Conservation (phyloP, 2,113 vertebrate species). For the Siniperca knerii region DNA sequence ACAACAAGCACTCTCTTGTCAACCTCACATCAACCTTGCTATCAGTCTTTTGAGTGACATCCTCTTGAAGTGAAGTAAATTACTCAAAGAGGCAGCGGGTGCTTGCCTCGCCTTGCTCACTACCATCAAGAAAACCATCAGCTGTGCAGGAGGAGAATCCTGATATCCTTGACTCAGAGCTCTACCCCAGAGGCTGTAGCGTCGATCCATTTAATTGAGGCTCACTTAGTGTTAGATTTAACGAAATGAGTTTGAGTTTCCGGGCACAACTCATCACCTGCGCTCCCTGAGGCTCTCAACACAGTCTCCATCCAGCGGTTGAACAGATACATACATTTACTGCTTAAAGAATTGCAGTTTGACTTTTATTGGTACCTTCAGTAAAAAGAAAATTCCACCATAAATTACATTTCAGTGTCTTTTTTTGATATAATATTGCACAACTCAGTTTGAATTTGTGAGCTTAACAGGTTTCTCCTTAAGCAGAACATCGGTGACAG, state of each 20-base stretch:
- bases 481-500: neutral
- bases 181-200: slow-evolving; percentile 42
- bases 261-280: slow-evolving; percentile 42
- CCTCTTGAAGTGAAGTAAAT: slow-evolving; percentile 63
- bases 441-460: neutral
- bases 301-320: neutral
- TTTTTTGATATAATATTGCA: neutral
- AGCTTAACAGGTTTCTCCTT: slow-evolving; percentile 4
- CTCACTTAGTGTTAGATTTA: slow-evolving; percentile 60
- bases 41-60: slow-evolving; percentile 65
- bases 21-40: slow-evolving; percentile 36
- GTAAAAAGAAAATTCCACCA: neutral
- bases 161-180: slow-evolving; percentile 59
- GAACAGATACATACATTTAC: slow-evolving; percentile 33
- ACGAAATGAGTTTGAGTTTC: slow-evolving; percentile 43
- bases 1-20: slow-evolving; percentile 51
- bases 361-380: slow-evolving; percentile 33
- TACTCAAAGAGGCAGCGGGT: slow-evolving; percentile 56
- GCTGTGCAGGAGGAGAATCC: slow-evolving; percentile 54
- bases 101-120: slow-evolving; percentile 19
- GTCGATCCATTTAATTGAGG: slow-evolving; percentile 58
- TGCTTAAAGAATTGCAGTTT: slow-evolving; percentile 13
- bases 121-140: slow-evolving; percentile 62
- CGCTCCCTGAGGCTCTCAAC: slow-evolving; percentile 10
- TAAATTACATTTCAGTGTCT: neutral